A percentile compares a stretch with the other conserved stretches of the same genome.
phyloP scores from a whole-genome alignment of 1,140 invertebrate genomes.

The Anoplophora glabripennis region DNA sequence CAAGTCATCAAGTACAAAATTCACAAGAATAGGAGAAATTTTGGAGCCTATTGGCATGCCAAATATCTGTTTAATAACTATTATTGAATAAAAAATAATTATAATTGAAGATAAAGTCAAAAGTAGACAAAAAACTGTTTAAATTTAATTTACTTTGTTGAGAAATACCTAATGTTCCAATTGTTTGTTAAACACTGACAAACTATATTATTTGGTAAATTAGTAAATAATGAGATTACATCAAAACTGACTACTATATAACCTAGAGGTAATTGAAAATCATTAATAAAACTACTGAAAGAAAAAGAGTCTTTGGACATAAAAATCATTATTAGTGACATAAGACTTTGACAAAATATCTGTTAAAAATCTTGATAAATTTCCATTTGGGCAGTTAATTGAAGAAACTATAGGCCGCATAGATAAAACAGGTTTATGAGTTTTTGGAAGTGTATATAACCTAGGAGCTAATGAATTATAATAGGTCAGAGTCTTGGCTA shows the following conservation, averaged over 20 bases:
- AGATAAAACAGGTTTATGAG: constrained; percentile 9
- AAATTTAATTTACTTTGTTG: background rate
- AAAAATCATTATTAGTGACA: background rate
- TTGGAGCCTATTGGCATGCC: background rate
- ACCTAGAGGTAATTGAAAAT: background rate
- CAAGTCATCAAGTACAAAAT: constrained; percentile 2
- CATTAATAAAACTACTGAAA: background rate
- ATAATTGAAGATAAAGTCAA: constrained; percentile 2
- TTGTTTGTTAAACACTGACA: background rate
- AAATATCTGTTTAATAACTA: constrained; percentile 5
- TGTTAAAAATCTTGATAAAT: background rate
- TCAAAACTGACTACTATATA: constrained; percentile 8
- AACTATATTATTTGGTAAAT: background rate
- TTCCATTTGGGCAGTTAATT: background rate
- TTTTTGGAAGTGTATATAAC: constrained; percentile 10
- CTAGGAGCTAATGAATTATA: constrained; percentile 1
- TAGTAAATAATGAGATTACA: constrained; percentile 6
- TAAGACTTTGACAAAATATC: constrained; percentile 3
- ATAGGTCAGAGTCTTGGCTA: background rate
- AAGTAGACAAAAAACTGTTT: background rate
- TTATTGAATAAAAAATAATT: constrained; percentile 10
- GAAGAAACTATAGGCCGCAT: constrained; percentile 7
- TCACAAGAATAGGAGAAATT: background rate
- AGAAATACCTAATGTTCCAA: constrained; percentile 8
- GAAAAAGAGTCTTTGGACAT: constrained; percentile 8